Percentiles rank a stretch among this genome's conserved stretches.
These are phyloP conservation scores for Cromileptes altivelis DNA, from an alignment of 2,113 vertebrate genomes.

Conservation along the genomic window DNA sequence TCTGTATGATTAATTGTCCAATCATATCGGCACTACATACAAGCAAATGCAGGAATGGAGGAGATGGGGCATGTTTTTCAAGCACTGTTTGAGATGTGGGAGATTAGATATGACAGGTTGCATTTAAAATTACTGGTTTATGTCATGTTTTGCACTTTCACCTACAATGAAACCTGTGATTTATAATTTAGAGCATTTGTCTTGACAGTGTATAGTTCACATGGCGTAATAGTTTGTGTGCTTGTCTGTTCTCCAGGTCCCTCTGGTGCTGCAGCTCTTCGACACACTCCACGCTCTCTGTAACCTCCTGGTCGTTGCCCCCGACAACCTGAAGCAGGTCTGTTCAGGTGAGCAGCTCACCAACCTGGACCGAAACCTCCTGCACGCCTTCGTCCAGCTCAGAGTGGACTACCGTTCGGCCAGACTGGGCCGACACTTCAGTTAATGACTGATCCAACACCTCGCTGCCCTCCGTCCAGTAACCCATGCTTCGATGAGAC, in stretches of 20 bases:
- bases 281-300: slow-evolving; percentile 98
- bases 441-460: slow-evolving; percentile 83
- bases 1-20: background rate
- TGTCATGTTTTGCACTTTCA: background rate
- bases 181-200: background rate
- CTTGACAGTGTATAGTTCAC: background rate
- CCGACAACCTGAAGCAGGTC: slow-evolving; percentile 99
- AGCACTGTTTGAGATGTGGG: background rate
- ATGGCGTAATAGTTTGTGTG: background rate
- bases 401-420: slow-evolving; percentile 96
- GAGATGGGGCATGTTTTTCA: background rate
- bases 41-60: background rate
- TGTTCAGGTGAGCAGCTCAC: slow-evolving; percentile 99
- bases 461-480: slow-evolving; percentile 78
- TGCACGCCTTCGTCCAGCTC: slow-evolving; percentile 98
- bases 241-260: slow-evolving; percentile 85
- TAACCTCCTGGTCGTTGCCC: slow-evolving; percentile 98
- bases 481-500: slow-evolving; percentile 55
- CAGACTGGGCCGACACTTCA: slow-evolving; percentile 97
- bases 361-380: slow-evolving; percentile 97
- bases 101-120: background rate
- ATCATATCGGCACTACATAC: background rate
- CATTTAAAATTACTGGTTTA: background rate
- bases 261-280: slow-evolving; percentile 97
- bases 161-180: background rate